Conservation (phyloP, 2,797 vertebrate species). For the Echeneis naucrates region DNA sequence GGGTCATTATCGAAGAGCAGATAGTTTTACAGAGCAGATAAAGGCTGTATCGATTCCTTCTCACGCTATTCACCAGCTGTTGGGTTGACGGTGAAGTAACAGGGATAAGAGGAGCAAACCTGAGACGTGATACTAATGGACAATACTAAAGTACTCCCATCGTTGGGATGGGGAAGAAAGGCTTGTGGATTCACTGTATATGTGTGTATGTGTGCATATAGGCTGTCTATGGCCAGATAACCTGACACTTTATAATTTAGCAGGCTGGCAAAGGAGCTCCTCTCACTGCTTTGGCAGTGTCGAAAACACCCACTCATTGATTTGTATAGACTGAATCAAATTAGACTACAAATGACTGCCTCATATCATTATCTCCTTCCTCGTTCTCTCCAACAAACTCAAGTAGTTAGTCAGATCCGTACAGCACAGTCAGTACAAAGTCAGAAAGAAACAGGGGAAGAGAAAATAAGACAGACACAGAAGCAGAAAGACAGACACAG, state of each 20-base stretch:
- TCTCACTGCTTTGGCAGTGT: slow-evolving; percentile 8
- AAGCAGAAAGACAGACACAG: slow-evolving; percentile 67
- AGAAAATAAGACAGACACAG: slow-evolving; percentile 72
- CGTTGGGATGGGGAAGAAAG: slow-evolving; percentile 1
- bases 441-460: slow-evolving; percentile 70
- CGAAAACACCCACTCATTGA: slow-evolving; percentile 34
- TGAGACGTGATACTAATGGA: slow-evolving; percentile 16
- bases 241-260: slow-evolving; percentile 1
- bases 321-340: slow-evolving; percentile 11
- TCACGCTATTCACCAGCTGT: slow-evolving; percentile 65
- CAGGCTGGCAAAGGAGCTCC: background rate
- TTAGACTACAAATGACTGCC: slow-evolving; percentile 56
- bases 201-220: slow-evolving; percentile 13
- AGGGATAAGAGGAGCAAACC: slow-evolving; percentile 30
- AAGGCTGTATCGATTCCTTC: slow-evolving; percentile 78
- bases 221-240: background rate
- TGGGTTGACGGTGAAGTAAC: slow-evolving; percentile 45
- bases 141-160: slow-evolving; percentile 28
- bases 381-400: slow-evolving; percentile 57
- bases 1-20: slow-evolving; percentile 81
- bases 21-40: slow-evolving; percentile 81
- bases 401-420: slow-evolving; percentile 58
- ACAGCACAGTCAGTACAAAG: slow-evolving; percentile 56
- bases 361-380: slow-evolving; percentile 65
- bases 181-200: background rate